phyloP scores from a whole-genome alignment of 2,888 invertebrate species.

The Lasioglossum calceatum region DNA sequence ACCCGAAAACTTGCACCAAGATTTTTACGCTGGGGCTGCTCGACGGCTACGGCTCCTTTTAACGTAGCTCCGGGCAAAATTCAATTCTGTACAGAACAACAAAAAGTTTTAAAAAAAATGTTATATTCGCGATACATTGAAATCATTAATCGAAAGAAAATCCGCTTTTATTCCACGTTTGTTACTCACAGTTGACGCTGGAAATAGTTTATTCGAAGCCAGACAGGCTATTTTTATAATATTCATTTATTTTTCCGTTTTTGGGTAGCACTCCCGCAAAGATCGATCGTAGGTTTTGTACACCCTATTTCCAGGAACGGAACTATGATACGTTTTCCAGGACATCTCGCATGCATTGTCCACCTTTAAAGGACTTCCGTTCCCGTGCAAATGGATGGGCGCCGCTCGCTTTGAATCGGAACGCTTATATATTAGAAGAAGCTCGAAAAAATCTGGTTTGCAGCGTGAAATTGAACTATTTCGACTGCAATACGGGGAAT shows the following conservation, averaged over 20 bases:
- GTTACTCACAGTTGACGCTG: neutral
- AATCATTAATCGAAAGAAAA: neutral
- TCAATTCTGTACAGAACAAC: neutral
- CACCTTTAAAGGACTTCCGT: conserved; percentile 19
- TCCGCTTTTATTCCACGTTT: neutral
- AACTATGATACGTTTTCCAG: neutral
- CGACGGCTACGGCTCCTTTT: neutral
- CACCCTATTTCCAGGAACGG: neutral
- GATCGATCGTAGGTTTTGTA: neutral
- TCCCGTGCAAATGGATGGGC: conserved; percentile 15
- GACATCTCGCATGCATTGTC: neutral
- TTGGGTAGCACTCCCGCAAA: neutral
- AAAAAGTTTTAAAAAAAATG: neutral
- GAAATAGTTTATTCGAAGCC: neutral
- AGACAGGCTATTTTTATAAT: neutral
- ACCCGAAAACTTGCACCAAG: neutral
- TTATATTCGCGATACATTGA: neutral
- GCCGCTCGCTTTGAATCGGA: neutral
- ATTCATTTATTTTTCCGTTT: neutral
- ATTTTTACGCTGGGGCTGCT: neutral
- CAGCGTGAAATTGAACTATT: conserved; percentile 55
- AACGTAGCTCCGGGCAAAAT: neutral
- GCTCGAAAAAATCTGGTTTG: conserved; percentile 52
- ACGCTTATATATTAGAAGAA: conserved; percentile 48
- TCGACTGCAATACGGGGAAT: conserved; percentile 27